Evolutionary conservation across 2,113 vertebrate species (phyloP).

Genomic region (Micronycteris hirsuta): DNA sequence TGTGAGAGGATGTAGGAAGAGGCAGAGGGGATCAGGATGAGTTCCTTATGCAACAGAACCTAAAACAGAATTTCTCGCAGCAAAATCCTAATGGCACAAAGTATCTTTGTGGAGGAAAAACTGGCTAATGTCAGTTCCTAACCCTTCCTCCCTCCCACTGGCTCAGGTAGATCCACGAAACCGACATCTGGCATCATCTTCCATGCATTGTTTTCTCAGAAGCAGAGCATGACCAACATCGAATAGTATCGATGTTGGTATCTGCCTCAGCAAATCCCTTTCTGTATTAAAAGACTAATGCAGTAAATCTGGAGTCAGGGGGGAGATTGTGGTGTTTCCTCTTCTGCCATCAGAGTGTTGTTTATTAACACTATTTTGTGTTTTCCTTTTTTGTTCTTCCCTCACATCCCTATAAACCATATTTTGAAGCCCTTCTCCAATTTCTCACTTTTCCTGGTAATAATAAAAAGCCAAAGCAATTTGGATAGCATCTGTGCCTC

Average conservation of each 20-base stretch:
- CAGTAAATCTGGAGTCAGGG: conserved; percentile 65
- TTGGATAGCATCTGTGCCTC: not conserved
- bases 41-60: not conserved
- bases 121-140: not conserved
- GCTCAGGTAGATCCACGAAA: conserved; percentile 3
- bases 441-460: conserved; percentile 5
- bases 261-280: conserved; percentile 77
- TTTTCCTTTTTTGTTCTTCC: conserved; percentile 3
- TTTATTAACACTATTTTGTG: conserved; percentile 48
- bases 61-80: not conserved
- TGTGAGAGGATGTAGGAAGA: not conserved
- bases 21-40: not conserved
- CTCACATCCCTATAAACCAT: not conserved
- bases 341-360: conserved; percentile 54
- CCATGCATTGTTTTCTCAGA: conserved; percentile 23
- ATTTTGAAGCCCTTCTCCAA: not conserved
- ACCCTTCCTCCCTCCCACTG: not conserved
- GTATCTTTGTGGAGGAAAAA: not conserved
- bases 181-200: not conserved
- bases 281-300: conserved; percentile 75
- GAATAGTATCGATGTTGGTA: conserved; percentile 64
- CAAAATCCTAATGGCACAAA: not conserved
- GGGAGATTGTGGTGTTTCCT: conserved; percentile 66
- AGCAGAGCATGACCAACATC: conserved; percentile 28
- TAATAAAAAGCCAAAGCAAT: conserved; percentile 28